Evolutionary conservation across 2,888 invertebrate genomes (phyloP), one percentile per base, ranked within the genome.

Genomic region (Apoderus coryli): DNA sequence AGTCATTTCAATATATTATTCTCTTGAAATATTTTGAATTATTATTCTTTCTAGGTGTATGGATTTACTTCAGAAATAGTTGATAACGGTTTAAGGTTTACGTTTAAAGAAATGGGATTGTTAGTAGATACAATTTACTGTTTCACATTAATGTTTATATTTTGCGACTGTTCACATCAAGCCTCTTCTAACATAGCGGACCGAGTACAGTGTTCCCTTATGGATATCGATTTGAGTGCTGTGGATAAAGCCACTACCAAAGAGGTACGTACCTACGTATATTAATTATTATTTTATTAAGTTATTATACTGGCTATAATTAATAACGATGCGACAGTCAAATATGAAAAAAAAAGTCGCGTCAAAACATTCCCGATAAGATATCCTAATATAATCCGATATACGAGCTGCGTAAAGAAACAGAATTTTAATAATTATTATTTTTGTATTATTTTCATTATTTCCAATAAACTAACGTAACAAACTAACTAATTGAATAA

Each of bases 151-250:
- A 56, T 74, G 2, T 74, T 64, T 43, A 64, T 75, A 25, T 75
- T 74, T 44, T 74, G 70, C 10, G 69, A 76, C 47, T 75, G 73
- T 46, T 73, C 75, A 0, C 73, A 75, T 45, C 65, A 71, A 40
- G 65, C 74, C 3, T 72, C 74, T 0, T 48, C 66, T 3, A 64
- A 67, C 61, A 73, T 76, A 5, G 70, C 73, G 1, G 68, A 67
- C 25, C 68, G 71, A 10, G 72, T 76, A 1, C 72, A 72, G 46
- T 65, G 66, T 14, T 65, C 69, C 3, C 48, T 76, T 11, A 54
- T 75, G 16, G 64, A 66, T 2, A 63, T 73, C 3, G 64, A 72
- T 40, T 56, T 74, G 22, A 49, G 64, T n/a, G 57, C 61, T 16
- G 63, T 72, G 1, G 72, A 74, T 44, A 54, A 60, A 38, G 65